Percentiles rank a stretch among this genome's conserved stretches.
These are phyloP conservation scores for Cathartes aura DNA, from an alignment of 2,113 vertebrate genomes.

Conservation along the genomic window DNA sequence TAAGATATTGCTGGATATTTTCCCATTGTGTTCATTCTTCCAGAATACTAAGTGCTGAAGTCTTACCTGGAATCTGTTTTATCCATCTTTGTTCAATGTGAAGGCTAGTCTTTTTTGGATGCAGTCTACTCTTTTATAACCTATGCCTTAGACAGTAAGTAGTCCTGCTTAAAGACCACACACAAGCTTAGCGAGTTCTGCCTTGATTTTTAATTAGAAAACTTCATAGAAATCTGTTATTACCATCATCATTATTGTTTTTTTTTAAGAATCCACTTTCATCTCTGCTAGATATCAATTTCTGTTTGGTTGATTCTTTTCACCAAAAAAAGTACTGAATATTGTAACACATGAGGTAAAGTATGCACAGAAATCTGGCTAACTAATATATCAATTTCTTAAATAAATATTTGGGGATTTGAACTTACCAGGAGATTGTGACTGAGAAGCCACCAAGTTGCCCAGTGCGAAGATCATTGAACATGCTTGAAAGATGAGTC, in stretches of 20 bases:
- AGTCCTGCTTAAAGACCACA: background rate
- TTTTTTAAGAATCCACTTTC: background rate
- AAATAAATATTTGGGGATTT: background rate
- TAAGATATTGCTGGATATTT: background rate
- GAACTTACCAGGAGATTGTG: conserved; percentile 51
- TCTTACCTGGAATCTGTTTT: background rate
- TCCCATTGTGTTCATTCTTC: background rate
- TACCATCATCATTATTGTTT: background rate
- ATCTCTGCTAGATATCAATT: background rate
- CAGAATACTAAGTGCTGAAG: background rate
- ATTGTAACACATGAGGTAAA: background rate
- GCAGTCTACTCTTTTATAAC: background rate
- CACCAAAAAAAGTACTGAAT: background rate
- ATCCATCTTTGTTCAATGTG: background rate
- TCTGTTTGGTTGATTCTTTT: background rate
- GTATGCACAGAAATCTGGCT: background rate
- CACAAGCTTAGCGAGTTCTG: background rate
- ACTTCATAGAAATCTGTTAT: background rate
- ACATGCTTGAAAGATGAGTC: background rate
- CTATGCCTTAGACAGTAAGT: background rate
- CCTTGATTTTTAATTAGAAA: background rate
- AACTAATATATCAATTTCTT: background rate
- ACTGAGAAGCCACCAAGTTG: background rate
- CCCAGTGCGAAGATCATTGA: background rate
- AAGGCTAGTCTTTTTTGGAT: background rate